phyloP scores from a whole-genome alignment of 2,888 invertebrate species.

The Cheilosia impressa region DNA sequence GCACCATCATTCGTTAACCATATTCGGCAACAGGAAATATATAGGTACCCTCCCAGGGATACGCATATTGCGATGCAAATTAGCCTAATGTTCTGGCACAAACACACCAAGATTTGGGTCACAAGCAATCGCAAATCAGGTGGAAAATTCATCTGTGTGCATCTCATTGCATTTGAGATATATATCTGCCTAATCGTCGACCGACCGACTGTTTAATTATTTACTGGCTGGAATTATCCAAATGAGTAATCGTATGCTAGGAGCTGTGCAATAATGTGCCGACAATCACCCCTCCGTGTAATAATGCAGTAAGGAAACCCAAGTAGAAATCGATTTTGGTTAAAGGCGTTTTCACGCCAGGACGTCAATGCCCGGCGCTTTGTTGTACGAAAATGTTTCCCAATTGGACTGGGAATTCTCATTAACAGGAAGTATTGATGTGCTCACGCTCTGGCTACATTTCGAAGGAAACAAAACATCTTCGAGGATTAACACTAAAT shows the following conservation, averaged over 20 bases:
- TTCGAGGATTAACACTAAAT: slow-evolving; percentile 66
- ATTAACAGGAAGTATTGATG: not conserved
- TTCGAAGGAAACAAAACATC: slow-evolving; percentile 38
- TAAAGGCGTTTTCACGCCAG: too few relatives aligned
- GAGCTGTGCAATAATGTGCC: slow-evolving; percentile 4
- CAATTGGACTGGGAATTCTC: not conserved
- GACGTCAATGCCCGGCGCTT: too few relatives aligned
- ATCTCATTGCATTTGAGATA: slow-evolving; percentile 57
- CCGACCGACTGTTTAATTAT: slow-evolving; percentile 57
- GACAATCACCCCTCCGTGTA: slow-evolving; percentile 13
- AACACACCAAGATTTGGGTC: slow-evolving; percentile 52
- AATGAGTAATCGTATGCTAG: slow-evolving; percentile 45
- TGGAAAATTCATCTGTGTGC: slow-evolving; percentile 57
- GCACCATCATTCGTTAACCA: slow-evolving; percentile 40
- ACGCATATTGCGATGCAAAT: slow-evolving; percentile 64
- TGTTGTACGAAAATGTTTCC: too few relatives aligned
- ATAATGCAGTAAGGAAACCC: not conserved
- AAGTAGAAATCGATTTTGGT: not conserved
- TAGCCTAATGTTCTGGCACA: slow-evolving; percentile 49
- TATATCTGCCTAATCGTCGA: slow-evolving; percentile 18
- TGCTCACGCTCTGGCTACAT: not conserved
- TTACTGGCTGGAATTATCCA: slow-evolving; percentile 37
- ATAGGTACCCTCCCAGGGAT: slow-evolving; percentile 55
- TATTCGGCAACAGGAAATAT: slow-evolving; percentile 52
- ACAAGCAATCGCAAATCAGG: slow-evolving; percentile 66